Percentiles rank a stretch among this genome's conserved stretches.
These are phyloP conservation scores for Ianthella basta DNA, from an alignment of 37 sponge, comb jelly and placozoan genomes.

Conservation along the genomic window DNA sequence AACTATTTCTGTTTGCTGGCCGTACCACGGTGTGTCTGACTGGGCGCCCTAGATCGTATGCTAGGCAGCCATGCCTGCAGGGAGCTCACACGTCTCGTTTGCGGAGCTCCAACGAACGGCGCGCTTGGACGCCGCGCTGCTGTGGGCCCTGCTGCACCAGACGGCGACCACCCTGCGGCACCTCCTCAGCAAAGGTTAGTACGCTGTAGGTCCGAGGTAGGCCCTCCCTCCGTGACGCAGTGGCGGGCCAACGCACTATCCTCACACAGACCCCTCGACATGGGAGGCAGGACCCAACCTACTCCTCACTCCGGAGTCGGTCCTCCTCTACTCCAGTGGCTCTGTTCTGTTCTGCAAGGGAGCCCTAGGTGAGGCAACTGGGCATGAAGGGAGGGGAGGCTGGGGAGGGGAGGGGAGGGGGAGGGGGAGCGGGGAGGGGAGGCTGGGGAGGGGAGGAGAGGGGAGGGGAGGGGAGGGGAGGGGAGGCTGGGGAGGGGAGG, in stretches of 20 bases:
- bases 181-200: neutral
- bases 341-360: slow-evolving; percentile 50
- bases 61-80: neutral
- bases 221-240: no score
- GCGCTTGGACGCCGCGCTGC: neutral
- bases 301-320: slow-evolving; percentile 68
- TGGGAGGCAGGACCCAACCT: slow-evolving; percentile 43
- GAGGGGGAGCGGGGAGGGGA: no score
- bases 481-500: no score
- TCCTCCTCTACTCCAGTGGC: slow-evolving; percentile 52
- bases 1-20: no score
- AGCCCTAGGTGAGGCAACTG: slow-evolving; percentile 6
- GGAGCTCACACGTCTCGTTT: neutral
- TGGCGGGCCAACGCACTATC: no score
- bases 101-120: no score
- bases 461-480: neutral
- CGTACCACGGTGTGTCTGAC: no score
- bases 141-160: slow-evolving; percentile 27
- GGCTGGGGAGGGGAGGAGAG: slow-evolving; percentile 27
- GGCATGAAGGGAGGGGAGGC: no score
- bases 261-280: neutral
- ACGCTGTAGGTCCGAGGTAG: no score
- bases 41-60: neutral
- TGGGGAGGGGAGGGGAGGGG: no score
- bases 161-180: neutral